phyloP scores from a whole-genome alignment of 2,113 vertebrate species.

The Zosterops pallidus region DNA sequence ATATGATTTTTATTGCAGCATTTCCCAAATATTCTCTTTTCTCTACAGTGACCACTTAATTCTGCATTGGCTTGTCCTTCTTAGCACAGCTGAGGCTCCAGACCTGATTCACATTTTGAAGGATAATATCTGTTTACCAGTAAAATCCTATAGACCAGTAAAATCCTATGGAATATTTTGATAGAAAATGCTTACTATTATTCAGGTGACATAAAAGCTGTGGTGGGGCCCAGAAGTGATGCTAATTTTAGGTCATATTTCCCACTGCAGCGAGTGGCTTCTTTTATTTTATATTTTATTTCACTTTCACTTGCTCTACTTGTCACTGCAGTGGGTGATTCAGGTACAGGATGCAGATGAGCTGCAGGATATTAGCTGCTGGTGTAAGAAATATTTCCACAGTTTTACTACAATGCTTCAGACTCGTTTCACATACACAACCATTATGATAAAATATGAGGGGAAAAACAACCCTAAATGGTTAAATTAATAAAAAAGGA shows the following conservation, averaged over 20 bases:
- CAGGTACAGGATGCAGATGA: background rate
- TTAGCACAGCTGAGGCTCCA: background rate
- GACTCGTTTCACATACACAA: background rate
- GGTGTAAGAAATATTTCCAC: background rate
- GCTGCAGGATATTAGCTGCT: background rate
- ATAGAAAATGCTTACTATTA: background rate
- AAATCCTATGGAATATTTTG: background rate
- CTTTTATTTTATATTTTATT: constrained; percentile 5
- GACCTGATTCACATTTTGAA: background rate
- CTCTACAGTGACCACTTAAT: background rate
- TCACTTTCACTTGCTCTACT: background rate
- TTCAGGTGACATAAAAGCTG: background rate
- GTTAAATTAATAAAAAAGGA: background rate
- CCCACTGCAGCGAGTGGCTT: background rate
- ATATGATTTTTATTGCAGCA: background rate
- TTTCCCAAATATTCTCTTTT: background rate
- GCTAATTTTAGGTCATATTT: background rate
- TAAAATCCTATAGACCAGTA: background rate
- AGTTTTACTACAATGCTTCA: background rate
- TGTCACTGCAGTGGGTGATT: background rate
- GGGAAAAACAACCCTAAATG: background rate
- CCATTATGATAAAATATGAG: background rate
- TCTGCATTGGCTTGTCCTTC: background rate
- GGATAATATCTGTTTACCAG: background rate
- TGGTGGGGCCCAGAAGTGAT: background rate